Base-by-base conservation (phyloP, 2,888 invertebrate genomes). In the Synanthedon andrenaeformis region DNA sequence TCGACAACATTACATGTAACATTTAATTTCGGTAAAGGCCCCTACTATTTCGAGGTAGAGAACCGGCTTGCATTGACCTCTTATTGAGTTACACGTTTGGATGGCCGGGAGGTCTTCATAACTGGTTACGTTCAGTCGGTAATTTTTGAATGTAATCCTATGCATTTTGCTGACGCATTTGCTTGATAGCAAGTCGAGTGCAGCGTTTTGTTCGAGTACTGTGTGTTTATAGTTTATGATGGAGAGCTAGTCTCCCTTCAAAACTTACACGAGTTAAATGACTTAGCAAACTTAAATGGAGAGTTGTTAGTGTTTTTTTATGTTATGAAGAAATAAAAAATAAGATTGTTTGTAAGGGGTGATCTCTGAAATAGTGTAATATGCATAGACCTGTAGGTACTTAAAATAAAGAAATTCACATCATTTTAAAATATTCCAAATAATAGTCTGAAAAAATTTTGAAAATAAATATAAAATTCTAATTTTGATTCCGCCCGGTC, bases 1-100 rank as follows among this genome's bases (percentile, higher is more conserved):
- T 86, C 86, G 83, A 81, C 82, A 82, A 74, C 82, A 82, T 85
- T 84, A 82, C 80, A 73, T 79, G 76, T 76, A 79, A 82, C 85
- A 79, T 84, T 87, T 85, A 85, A 85, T 84, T 84, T 79, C 71
- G 76, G 72, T 76, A 77, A 73, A 69, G 71, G 35, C 35, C 77
- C 75, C 76, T 66, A 49, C 49, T 10, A 19, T 13, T 51, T 28
- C 67, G 70, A 60, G 66, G 64, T 63, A 60, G 50, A 45, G 51
- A 54, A 59, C 75, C 65, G 59, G 58, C 56, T 42, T 67, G 67
- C 57, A 28, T 56, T 61, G 76, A 67, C 58, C 23, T 62, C 13
- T 19, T 45, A 42, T 52, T 12, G 42, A 59, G 42, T 35, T 54
- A 52, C 53, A 53, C 52, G 56, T 64, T 60, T 14, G 35, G 14